Conservation (phyloP, 2,888 invertebrate species). For the Aphidoletes aphidimyza region DNA sequence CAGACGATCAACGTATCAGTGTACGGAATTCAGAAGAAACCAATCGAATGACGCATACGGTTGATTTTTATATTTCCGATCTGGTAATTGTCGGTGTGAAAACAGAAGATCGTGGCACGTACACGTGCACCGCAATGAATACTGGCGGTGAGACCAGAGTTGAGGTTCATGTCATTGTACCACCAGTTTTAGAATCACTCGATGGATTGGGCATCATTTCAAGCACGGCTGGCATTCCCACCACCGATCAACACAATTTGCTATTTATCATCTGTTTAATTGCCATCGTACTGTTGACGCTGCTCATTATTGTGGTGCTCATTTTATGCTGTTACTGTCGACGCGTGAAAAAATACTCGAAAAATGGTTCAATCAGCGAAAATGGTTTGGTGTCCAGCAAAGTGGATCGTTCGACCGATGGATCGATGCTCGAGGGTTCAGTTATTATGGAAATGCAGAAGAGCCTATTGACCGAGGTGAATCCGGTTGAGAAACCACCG, state of each 20-base stretch:
- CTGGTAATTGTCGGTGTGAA: slow-evolving; percentile 75
- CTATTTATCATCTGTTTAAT: slow-evolving; percentile 67
- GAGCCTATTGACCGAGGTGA: slow-evolving; percentile 83
- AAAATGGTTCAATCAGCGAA: slow-evolving; percentile 65
- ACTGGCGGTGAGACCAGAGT: slow-evolving; percentile 82
- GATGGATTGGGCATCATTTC: slow-evolving; percentile 64
- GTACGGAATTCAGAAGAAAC: slow-evolving; percentile 62
- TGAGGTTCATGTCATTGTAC: slow-evolving; percentile 74
- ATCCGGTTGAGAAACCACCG: slow-evolving; percentile 86
- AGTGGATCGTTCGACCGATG: slow-evolving; percentile 70
- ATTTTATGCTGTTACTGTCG: slow-evolving; percentile 69
- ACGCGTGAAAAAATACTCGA: slow-evolving; percentile 70
- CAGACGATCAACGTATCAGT: slow-evolving; percentile 67
- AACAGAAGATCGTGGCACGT: slow-evolving; percentile 76
- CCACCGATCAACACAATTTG: slow-evolving; percentile 64
- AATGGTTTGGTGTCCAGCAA: slow-evolving; percentile 65
- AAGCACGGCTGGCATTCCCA: slow-evolving; percentile 64
- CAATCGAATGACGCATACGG: slow-evolving; percentile 61
- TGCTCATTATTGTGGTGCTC: slow-evolving; percentile 69
- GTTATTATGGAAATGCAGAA: slow-evolving; percentile 87
- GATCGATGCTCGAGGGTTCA: slow-evolving; percentile 78
- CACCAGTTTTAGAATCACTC: slow-evolving; percentile 64
- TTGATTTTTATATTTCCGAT: slow-evolving; percentile 67
- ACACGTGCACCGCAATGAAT: slow-evolving; percentile 84
- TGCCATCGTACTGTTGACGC: slow-evolving; percentile 69